Conservation (phyloP, 2,113 vertebrate genomes). For the Macrotus californicus region DNA sequence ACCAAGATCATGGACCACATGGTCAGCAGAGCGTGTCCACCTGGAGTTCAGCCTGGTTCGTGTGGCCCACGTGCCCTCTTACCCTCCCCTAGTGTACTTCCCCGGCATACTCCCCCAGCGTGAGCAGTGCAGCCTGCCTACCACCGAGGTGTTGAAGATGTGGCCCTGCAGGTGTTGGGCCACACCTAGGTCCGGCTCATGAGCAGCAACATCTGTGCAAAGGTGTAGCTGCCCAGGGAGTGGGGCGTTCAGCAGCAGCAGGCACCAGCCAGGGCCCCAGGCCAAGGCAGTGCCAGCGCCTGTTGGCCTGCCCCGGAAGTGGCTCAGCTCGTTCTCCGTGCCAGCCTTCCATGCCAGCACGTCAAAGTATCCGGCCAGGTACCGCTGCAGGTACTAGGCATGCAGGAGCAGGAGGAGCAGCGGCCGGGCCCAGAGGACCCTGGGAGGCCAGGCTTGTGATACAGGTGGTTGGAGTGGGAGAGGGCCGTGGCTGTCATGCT, state of each 20-base stretch:
- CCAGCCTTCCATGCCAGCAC: conserved; percentile 81
- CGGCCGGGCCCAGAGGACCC: neutral
- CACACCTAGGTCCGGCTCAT: conserved; percentile 59
- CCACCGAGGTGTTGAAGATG: conserved; percentile 81
- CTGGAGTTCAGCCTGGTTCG: neutral
- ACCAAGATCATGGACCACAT: neutral
- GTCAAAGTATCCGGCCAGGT: conserved; percentile 74
- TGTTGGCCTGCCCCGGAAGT: conserved; percentile 70
- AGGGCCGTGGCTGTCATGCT: neutral
- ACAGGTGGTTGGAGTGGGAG: neutral
- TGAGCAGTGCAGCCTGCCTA: conserved; percentile 75
- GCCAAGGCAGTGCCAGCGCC: conserved; percentile 73
- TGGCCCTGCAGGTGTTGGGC: conserved; percentile 23
- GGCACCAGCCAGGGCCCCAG: conserved; percentile 64
- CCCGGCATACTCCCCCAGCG: conserved; percentile 63
- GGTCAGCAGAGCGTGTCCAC: neutral
- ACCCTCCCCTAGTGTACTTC: too few species aligned
- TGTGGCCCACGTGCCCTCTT: neutral
- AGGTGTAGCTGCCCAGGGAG: conserved; percentile 81
- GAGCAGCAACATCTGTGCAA: conserved; percentile 75
- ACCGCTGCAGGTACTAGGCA: conserved; percentile 77
- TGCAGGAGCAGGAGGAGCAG: conserved; percentile 77
- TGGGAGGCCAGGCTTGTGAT: neutral
- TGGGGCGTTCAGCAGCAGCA: conserved; percentile 79
- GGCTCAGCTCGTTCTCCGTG: conserved; percentile 75